A percentile compares a stretch with the other conserved stretches of the same genome.
Evolutionary conservation across 2,888 invertebrate genomes (phyloP).

Genomic region (Megastigmus dorsalis): DNA sequence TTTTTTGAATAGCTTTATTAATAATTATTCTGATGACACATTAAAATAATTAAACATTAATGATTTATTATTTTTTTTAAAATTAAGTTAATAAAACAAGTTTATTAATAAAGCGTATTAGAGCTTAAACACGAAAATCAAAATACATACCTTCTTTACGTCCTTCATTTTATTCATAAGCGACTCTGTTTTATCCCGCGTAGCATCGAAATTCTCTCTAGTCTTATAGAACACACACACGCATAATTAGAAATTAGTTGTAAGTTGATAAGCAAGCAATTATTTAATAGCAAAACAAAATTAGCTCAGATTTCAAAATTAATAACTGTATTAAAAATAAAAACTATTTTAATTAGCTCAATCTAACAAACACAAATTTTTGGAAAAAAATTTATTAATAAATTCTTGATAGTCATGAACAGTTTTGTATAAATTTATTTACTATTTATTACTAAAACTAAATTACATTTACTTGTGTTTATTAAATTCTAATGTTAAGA

Average conservation of each 20-base stretch:
- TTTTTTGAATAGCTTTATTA: constrained; percentile 12
- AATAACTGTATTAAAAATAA: constrained; percentile 26
- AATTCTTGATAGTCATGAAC: constrained; percentile 5
- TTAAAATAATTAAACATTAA: background rate
- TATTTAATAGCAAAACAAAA: constrained; percentile 51
- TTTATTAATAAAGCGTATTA: constrained; percentile 39
- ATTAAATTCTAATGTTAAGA: constrained; percentile 29
- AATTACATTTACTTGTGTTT: constrained; percentile 23
- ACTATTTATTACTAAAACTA: background rate
- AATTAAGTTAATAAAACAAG: constrained; percentile 17
- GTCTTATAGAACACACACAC: constrained; percentile 79
- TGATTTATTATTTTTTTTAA: constrained; percentile 3
- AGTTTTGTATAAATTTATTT: too few relatives aligned
- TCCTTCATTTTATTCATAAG: constrained; percentile 98
- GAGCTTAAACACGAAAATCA: constrained; percentile 24
- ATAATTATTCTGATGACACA: background rate
- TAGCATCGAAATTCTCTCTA: constrained; percentile 93
- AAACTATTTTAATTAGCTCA: background rate
- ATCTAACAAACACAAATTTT: constrained; percentile 28
- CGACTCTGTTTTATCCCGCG: constrained; percentile 91
- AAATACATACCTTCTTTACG: constrained; percentile 84
- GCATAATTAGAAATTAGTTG: constrained; percentile 59
- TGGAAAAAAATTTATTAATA: background rate
- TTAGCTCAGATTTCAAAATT: constrained; percentile 12
- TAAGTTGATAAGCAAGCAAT: constrained; percentile 66